phyloP scores from a whole-genome alignment of 2,888 invertebrate species.

The Cordilura impudica region DNA sequence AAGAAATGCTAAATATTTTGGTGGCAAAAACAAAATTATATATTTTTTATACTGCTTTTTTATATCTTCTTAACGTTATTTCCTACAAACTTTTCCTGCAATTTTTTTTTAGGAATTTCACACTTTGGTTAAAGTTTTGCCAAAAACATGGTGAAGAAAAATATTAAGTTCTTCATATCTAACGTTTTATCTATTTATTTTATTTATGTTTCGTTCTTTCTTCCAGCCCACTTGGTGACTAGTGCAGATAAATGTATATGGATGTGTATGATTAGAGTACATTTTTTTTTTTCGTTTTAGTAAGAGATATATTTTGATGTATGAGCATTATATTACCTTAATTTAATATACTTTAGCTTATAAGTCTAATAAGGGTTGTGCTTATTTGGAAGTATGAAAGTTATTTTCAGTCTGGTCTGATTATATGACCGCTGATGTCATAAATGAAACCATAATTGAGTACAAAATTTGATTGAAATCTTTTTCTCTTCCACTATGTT shows the following conservation, averaged over 20 bases:
- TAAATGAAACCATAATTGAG: no score
- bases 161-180: slow-evolving; percentile 5
- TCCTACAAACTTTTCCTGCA: background rate
- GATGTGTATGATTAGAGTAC: slow-evolving; percentile 29
- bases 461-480: no score
- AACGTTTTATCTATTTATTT: slow-evolving; percentile 29
- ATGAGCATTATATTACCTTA: slow-evolving; percentile 57
- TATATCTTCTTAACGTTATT: background rate
- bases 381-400: no score
- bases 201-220: background rate
- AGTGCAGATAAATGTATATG: background rate
- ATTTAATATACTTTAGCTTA: slow-evolving; percentile 25
- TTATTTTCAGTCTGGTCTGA: no score
- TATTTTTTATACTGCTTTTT: no score
- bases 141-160: slow-evolving; percentile 8
- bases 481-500: no score
- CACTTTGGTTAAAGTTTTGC: slow-evolving; percentile 43
- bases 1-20: no score
- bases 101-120: slow-evolving; percentile 5
- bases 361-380: background rate
- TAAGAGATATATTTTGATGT: slow-evolving; percentile 57
- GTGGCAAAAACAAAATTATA: no score
- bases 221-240: slow-evolving; percentile 6
- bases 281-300: slow-evolving; percentile 44
- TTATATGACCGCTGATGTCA: no score